A percentile compares a stretch with the other conserved stretches of the same genome.
Conservation (phyloP, 1,140 invertebrate species). For the Ceratina calcarata region DNA sequence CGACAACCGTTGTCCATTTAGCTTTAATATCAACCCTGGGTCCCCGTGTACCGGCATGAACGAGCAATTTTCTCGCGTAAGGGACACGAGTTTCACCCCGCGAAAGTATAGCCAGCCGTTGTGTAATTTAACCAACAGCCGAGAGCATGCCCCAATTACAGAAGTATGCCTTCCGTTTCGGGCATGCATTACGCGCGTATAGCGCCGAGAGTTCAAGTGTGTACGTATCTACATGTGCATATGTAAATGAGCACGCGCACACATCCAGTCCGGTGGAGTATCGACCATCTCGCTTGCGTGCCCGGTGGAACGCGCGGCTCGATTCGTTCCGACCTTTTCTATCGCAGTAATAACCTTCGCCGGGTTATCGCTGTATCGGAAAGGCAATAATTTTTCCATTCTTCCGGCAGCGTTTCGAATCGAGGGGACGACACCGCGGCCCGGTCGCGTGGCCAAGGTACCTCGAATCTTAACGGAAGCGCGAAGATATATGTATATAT, state of each 20-base stretch:
- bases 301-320: not conserved
- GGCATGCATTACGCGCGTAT: slow-evolving; percentile 37
- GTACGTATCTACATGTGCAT: too few relatives aligned
- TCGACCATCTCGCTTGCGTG: slow-evolving; percentile 11
- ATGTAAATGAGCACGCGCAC: too few relatives aligned
- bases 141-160: slow-evolving; percentile 37
- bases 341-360: slow-evolving; percentile 34
- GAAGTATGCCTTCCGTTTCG: slow-evolving; percentile 43
- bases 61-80: slow-evolving; percentile 3
- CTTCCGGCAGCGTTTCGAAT: slow-evolving; percentile 25
- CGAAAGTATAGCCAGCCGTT: slow-evolving; percentile 28
- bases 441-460: not conserved
- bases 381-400: slow-evolving; percentile 42
- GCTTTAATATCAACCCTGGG: not conserved
- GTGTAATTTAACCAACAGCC: slow-evolving; percentile 36
- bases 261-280: not conserved
- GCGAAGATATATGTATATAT: slow-evolving; percentile 35
- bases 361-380: slow-evolving; percentile 14
- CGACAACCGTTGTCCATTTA: not conserved
- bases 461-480: slow-evolving; percentile 41
- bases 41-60: not conserved
- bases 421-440: not conserved
- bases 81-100: not conserved
- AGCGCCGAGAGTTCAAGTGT: too few relatives aligned
- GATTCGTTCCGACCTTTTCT: slow-evolving; percentile 17